These are phyloP conservation scores for Microtus richardsoni DNA, from an alignment of 2,113 vertebrate species.

Conservation along the genomic window DNA sequence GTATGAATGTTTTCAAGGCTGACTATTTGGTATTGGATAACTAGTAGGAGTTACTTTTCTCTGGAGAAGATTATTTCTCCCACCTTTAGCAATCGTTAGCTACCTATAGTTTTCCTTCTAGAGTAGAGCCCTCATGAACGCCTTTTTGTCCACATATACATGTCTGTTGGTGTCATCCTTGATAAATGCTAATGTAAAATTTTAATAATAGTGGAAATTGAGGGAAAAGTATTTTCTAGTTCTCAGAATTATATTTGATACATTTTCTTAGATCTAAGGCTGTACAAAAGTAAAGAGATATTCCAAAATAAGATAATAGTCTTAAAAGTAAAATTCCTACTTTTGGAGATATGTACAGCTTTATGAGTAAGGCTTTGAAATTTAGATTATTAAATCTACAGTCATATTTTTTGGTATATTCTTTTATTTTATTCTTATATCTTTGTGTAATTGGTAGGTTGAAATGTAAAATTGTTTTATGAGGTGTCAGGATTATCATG, in stretches of 20 bases:
- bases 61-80: neutral
- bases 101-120: neutral
- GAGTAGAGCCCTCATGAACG: neutral
- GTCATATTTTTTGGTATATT: neutral
- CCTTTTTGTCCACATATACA: neutral
- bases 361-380: neutral
- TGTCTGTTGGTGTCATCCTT: neutral
- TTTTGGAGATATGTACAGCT: neutral
- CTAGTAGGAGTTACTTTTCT: neutral
- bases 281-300: neutral
- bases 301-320: neutral
- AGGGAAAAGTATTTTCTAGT: neutral
- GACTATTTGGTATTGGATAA: neutral
- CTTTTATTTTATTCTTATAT: neutral
- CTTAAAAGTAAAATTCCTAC: conserved; percentile 28
- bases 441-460: neutral
- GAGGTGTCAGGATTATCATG: neutral
- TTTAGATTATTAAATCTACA: neutral
- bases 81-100: neutral
- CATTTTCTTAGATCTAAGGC: neutral
- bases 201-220: neutral
- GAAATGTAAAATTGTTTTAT: neutral
- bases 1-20: neutral
- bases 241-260: neutral
- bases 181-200: neutral